Conservation (phyloP, 2,888 invertebrate genomes). For the Steinernema scapterisci region DNA sequence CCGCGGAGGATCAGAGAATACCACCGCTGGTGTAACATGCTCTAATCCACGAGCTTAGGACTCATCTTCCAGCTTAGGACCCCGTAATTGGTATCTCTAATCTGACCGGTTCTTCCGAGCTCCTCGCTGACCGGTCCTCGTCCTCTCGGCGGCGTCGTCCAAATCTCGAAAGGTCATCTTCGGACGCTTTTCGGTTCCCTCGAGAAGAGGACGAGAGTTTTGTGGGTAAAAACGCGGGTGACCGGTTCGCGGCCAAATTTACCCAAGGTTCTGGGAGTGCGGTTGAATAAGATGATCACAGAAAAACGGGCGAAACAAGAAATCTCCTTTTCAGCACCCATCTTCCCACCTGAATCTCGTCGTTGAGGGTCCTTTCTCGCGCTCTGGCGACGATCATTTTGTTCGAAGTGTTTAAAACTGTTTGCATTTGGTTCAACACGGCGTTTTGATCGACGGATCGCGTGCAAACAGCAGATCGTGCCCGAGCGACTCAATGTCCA, state of each 20-base stretch:
- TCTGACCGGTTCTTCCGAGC: slow-evolving; percentile 25
- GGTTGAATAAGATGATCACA: neutral
- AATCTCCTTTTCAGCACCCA: neutral
- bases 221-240: neutral
- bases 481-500: neutral
- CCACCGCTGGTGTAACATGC: slow-evolving; percentile 2
- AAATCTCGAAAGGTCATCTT: slow-evolving; percentile 4
- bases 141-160: neutral
- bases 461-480: slow-evolving; percentile 26
- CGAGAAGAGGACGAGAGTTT: slow-evolving; percentile 23
- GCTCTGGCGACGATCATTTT: neutral
- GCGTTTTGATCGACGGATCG: neutral
- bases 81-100: slow-evolving; percentile 11
- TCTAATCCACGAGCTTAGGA: neutral
- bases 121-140: slow-evolving; percentile 14
- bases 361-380: neutral
- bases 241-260: slow-evolving; percentile 7
- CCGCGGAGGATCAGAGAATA: neutral
- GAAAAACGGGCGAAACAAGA: neutral
- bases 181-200: neutral
- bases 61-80: neutral
- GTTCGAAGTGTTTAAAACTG: slow-evolving; percentile 9
- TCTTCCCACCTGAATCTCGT: no score
- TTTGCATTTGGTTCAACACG: slow-evolving; percentile 24
- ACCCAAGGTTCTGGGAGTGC: neutral